Base-by-base conservation (phyloP, 1,140 invertebrate species). In the Hermetia illucens region DNA sequence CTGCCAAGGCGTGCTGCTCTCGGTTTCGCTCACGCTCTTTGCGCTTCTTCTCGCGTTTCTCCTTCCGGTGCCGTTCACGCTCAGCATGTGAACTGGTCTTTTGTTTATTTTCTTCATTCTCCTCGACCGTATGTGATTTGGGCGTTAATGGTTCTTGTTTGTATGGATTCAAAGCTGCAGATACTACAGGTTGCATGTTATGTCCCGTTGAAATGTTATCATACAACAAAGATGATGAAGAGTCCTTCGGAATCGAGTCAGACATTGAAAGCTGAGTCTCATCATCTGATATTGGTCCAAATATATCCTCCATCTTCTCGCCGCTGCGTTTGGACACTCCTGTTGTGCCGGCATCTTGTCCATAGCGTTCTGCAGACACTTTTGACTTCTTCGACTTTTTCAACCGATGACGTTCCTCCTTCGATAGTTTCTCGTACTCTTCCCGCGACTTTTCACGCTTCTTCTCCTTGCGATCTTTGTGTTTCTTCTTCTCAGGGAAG, bases 301-400 rank as follows among this genome's bases (percentile, higher is more conserved):
- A 89, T 39, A 88, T 87, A 47, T 85, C 82, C 58, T 87, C 80
- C 78, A 87, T 83, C 52, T 82, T 76, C 29, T 80, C 78, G 37
- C 78, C 77, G 38, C 71, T 68, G 6, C 54, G 34, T 24, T 36
- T n/a, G n/a, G n/a, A n/a, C n/a, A n/a, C n/a, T n/a, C n/a, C n/a
- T n/a, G n/a, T n/a, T 12, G 12, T n/a, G 43, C 41, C 2, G 45
- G 18, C 6, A 20, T 44, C 5, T 41, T 40, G 4, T 48, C 42
- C 3, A 48, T 30, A 15, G 36, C 10, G 5, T 8, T 32, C 24
- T 25, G n/a, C n/a, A 8, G 6, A 8, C n/a, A 25, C 24, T 25
- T 25, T 8, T 25, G 24, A 51, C 49, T 68, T 72, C 53, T 70
- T 74, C 1, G 70, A 66, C 52, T 70, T 75, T 51, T 71, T 66